Base-by-base conservation (phyloP, 2,888 invertebrate species). In the Apamea epomidion region DNA sequence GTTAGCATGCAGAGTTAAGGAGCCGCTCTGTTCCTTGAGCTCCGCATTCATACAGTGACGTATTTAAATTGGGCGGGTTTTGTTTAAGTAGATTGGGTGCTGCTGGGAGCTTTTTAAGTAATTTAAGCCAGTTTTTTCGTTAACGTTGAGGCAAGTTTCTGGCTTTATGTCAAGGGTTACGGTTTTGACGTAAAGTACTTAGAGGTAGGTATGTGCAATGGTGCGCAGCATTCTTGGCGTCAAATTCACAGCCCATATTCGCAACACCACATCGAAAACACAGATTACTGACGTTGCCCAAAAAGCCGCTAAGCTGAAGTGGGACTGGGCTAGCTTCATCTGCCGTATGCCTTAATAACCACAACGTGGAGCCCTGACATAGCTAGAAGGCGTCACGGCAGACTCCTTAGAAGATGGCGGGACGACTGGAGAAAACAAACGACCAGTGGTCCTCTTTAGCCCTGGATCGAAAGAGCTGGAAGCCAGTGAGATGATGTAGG, bases 11-110 rank as follows among this genome's bases (percentile, higher is more conserved):
- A 79, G 73, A 88, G 77, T 82, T 80, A 88, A 85, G 88, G 76
- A 87, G 82, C 45, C 81, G 73, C 79, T 65, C 29, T 75, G 51
- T 82, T 87, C 74, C 80, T 81, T 80, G 71, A 73, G 74, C 83
- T 71, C 65, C 76, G 78, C 81, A 78, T 87, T 85, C 69, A 78
- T 72, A 76, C 76, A 32, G 74, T 88, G 89, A 81, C 87, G 77
- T 89, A 85, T 89, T 90, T 81, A 90, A 90, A 89, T 89, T 83
- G 78, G 81, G 25, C 69, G 80, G 87, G 64, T 87, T 81, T 81
- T 85, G 83, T 88, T 86, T 54, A 82, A 82, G 75, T 74, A 86
- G 75, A 86, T 85, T 88, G 76, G 78, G 71, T 74, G 69, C 73
- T 67, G 62, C 37, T 72, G 62, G 45, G 68, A 64, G 82, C 64